Evolutionary conservation across 2,113 vertebrate genomes (phyloP), one percentile per base, ranked within the genome.

Genomic region (Catharus bicknelli): DNA sequence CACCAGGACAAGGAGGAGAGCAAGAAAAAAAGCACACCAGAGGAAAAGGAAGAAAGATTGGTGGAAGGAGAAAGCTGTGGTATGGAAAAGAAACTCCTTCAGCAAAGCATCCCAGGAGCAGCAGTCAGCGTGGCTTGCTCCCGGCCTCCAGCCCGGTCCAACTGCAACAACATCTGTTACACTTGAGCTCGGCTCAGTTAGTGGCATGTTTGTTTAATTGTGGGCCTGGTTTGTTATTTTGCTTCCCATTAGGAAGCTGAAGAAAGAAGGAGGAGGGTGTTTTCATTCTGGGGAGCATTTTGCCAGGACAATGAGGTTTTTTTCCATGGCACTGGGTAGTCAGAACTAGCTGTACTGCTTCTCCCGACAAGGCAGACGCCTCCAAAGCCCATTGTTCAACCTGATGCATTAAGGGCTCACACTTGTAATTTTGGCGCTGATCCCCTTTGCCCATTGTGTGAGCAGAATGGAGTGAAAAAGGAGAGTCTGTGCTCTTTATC

Each of bases 141-240:
- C 64, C 43, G 7, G 66, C 73, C 76, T 58, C 62, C 86, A 92
- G 83, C 61, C 90, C 67, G 74, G 90, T 75, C 87, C 88, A 96
- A 96, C 95, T 93, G 94, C 94, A 95, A 90, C 86, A 96, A 97
- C 97, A 97, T 97, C 97, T 97, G 97, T 94, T 97, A 91, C 94
- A 94, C 96, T 96, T 96, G 93, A 96, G 95, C 94, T 95, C 59
- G 32, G 92, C 95, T 95, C 2, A 4, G 82, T 91, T 97, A 95
- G 95, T 90, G 96, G 93, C 91, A 85, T 97, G 95, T 96, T 97
- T 96, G 96, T 97, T 97, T 97, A 97, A 97, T 95, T 96, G 96
- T 97, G 94, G 92, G 96, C 95, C 95, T 94, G 90, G 95, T 95
- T 96, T 96, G 96, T 95, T 96, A 93, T 97, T 97, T 96, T 95